A percentile compares a stretch with the other conserved stretches of the same genome.
These are phyloP conservation scores for Chelonus insularis DNA, from an alignment of 1,140 invertebrate species.

Conservation along the genomic window DNA sequence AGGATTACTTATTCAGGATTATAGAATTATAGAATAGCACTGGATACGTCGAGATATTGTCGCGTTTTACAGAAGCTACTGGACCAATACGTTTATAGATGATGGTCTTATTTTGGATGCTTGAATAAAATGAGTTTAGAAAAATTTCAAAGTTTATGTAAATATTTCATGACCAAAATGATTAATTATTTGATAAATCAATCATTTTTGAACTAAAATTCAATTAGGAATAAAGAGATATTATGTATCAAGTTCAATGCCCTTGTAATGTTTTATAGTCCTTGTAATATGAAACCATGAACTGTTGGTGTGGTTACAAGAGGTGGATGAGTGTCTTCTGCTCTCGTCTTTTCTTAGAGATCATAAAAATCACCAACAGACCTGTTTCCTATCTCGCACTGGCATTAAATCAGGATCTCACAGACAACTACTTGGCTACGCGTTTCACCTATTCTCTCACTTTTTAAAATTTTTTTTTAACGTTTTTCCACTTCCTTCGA, in stretches of 20 bases:
- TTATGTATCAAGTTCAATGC: constrained; percentile 19
- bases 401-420: constrained; percentile 19
- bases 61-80: neutral
- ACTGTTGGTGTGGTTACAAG: constrained; percentile 14
- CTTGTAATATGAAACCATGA: constrained; percentile 20
- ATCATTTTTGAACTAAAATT: neutral
- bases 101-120: neutral
- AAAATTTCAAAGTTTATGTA: neutral
- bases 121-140: too few species aligned
- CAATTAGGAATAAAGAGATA: neutral
- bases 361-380: constrained; percentile 7
- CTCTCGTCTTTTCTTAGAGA: neutral
- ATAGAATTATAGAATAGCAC: constrained; percentile 12
- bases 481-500: neutral
- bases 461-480: too few species aligned
- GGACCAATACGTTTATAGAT: neutral
- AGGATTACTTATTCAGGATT: constrained; percentile 27
- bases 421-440: constrained; percentile 13
- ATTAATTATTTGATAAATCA: too few species aligned
- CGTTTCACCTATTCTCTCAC: constrained; percentile 19
- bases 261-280: constrained; percentile 2
- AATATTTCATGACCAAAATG: neutral
- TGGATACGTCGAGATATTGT: neutral
- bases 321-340: constrained; percentile 1
- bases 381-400: constrained; percentile 17